Evolutionary conservation across 1,140 invertebrate species (phyloP).

Genomic region (Drosophila dunni): DNA sequence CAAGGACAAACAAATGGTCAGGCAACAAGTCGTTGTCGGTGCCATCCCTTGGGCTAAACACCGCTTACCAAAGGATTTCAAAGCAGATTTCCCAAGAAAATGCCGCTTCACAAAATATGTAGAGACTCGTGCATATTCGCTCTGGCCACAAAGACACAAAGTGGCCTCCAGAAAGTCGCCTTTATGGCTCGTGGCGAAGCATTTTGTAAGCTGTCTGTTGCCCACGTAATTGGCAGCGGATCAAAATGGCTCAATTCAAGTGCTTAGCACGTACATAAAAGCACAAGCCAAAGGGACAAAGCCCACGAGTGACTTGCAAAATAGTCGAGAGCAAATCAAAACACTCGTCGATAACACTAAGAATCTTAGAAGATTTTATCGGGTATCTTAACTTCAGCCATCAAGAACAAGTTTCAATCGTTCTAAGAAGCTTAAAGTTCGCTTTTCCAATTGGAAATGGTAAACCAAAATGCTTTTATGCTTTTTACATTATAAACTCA

Average conservation of each 20-base stretch:
- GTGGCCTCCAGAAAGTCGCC: slow-evolving; percentile 27
- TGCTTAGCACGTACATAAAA: slow-evolving; percentile 19
- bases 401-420: background rate
- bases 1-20: slow-evolving; percentile 3
- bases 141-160: slow-evolving; percentile 23
- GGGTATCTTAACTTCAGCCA: background rate
- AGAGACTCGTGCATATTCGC: background rate
- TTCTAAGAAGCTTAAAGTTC: background rate
- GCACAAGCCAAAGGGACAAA: slow-evolving; percentile 6
- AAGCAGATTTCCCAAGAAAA: slow-evolving; percentile 26
- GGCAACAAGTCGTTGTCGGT: slow-evolving; percentile 31
- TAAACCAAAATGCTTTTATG: background rate
- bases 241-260: slow-evolving; percentile 39
- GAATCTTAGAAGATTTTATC: background rate
- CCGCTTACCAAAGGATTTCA: slow-evolving; percentile 37
- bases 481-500: no score
- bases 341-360: slow-evolving; percentile 1
- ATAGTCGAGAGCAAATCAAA: background rate
- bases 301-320: background rate
- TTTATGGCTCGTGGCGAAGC: slow-evolving; percentile 46
- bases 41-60: slow-evolving; percentile 10
- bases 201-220: slow-evolving; percentile 39
- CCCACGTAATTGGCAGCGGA: slow-evolving; percentile 45
- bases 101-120: background rate
- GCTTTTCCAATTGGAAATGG: background rate